phyloP scores from a whole-genome alignment of 2,888 invertebrate species.

The Tetragonula carbonaria region DNA sequence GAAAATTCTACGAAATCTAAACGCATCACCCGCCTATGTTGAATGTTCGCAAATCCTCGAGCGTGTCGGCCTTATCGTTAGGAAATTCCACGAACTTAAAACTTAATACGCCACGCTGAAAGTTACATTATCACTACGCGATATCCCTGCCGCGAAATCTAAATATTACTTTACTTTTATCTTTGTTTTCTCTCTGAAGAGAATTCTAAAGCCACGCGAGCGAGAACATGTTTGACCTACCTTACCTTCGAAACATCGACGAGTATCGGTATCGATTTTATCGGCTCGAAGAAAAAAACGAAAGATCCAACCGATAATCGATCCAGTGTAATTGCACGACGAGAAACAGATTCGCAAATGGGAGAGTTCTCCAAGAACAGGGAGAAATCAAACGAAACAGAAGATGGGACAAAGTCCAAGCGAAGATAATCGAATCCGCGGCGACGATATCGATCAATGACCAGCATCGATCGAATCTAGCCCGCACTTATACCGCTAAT shows the following conservation, averaged over 20 bases:
- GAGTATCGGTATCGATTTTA: neutral
- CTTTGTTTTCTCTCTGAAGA: neutral
- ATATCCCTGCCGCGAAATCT: no score
- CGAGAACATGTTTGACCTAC: conserved; percentile 13
- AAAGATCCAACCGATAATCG: conserved; percentile 18
- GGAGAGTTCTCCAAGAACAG: neutral
- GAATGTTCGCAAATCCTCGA: no score
- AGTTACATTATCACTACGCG: no score
- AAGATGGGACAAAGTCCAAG: conserved; percentile 47
- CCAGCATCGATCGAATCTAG: conserved; percentile 58
- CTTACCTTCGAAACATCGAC: neutral
- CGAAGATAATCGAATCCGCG: conserved; percentile 31
- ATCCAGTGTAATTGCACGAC: neutral
- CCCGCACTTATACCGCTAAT: conserved; percentile 47
- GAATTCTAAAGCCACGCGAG: neutral
- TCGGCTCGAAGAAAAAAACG: neutral
- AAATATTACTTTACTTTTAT: no score
- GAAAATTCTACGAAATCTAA: neutral
- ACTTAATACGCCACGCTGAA: no score
- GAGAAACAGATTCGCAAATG: neutral
- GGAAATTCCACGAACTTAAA: no score
- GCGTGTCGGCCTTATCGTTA: no score
- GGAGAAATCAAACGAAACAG: conserved; percentile 1
- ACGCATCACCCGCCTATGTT: no score
- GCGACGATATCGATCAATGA: conserved; percentile 59